Base-by-base conservation (phyloP, 2,797 vertebrate genomes). In the Sebastes minor region DNA sequence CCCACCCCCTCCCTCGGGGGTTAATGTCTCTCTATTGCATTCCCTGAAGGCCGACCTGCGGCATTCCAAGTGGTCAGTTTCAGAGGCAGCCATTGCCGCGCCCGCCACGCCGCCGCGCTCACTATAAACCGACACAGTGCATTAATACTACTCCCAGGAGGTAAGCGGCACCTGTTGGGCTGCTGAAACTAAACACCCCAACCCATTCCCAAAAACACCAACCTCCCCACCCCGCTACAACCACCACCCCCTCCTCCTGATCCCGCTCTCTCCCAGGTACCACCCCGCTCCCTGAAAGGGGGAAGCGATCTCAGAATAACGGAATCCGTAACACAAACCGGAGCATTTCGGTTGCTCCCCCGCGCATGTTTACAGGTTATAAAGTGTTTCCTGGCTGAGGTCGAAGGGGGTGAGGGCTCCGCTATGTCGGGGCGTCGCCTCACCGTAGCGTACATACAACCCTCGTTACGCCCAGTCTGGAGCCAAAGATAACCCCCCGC, bases 1-100 rank as follows among this genome's bases (percentile, higher is more conserved):
- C 25, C 38, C 13, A 16, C 13, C 2, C 38, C 71, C 42, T n/a
- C 77, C 71, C 49, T 23, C 30, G 2, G 49, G 86, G 86, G 78
- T 83, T 87, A 76, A 87, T 80, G 89, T 90, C 88, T 86, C 74
- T 86, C 71, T 81, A 60, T 84, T 62, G 80, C 84, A 89, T 92
- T 93, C 90, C 90, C 91, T 18, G 55, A 74, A 89, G 87, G 86
- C 83, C 86, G 22, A 91, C 88, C 92, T 90, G 90, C 3, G 6
- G 89, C 82, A 92, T 93, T 92, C 91, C 91, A 86, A 92, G 91
- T 89, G 87, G 91, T 93, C 91, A 90, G 89, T 92, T 92, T 93
- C 90, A 91, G 90, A 94, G 83, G 86, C 89, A 59, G 84, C 81
- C 8, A 49, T 70, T 4, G 55, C 87, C 68, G 63, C 71, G 28